Base-by-base conservation (phyloP, 2,888 invertebrate genomes). In the Taenaris catops region DNA sequence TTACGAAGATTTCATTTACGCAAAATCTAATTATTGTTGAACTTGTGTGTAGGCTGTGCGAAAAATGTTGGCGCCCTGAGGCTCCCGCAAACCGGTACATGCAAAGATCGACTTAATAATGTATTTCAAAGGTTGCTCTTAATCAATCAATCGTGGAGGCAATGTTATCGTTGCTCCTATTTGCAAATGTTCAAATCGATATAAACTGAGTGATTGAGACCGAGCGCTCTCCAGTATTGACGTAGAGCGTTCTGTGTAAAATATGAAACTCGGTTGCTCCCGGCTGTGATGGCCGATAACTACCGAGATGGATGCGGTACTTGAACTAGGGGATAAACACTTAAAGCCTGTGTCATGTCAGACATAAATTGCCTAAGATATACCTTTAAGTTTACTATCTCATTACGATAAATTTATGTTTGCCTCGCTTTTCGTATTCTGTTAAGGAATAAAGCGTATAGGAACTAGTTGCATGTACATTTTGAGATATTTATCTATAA, bases 231-330 rank as follows among this genome's bases (percentile, higher is more conserved):
- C 51, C 49, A 46, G 63, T 69, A 76, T 72, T 71, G 80, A 75
- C 79, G 71, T 71, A 55, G 62, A 67, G 73, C 75, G 81, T 86
- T 84, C 80, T 84, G 84, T 86, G 84, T 81, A 76, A 84, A 84
- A 83, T 83, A 81, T 81, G 80, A 81, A 76, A 67, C 71, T 62
- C 63, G 62, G 45, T 32, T 46, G 55, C 67, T 66, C 51, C 59
- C 41, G 59, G 48, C 48, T 48, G 10, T 28, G 45, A 45, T 46
- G 42, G 14, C 34, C 23, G 31, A 25, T 31, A 32, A 36, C 41
- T 41, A 32, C 17, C 18, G 24, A 38, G 45, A 58, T 72, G 67
- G 80, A 80, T 67, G 67, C 54, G 80, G 72, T 49, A 69, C 51
- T 56, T 29, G 41, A 35, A 47, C 41, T 40, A 37, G 42, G 41